phyloP scores from a whole-genome alignment of 2,113 vertebrate genomes.

The Atlantisia rogersi region DNA sequence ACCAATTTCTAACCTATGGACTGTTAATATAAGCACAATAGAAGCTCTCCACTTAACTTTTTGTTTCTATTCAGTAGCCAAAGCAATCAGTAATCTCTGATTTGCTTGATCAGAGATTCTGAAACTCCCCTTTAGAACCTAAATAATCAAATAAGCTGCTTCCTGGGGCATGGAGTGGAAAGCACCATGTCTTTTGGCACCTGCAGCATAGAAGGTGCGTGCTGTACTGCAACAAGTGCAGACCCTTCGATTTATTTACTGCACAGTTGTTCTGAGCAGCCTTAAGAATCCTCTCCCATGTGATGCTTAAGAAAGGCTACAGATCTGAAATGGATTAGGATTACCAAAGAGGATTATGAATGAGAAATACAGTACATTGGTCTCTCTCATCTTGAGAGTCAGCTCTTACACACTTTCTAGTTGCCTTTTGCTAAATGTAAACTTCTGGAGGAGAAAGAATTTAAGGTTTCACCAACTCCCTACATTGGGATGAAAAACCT shows the following conservation, averaged over 20 bases:
- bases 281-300: constrained; percentile 2
- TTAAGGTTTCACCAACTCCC: background rate
- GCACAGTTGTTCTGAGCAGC: background rate
- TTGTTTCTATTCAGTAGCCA: background rate
- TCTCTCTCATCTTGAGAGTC: background rate
- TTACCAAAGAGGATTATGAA: constrained; percentile 24
- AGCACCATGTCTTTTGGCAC: background rate
- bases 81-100: background rate
- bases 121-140: background rate
- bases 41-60: background rate
- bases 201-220: rapidly evolving
- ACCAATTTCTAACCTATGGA: background rate
- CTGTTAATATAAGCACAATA: background rate
- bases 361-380: background rate
- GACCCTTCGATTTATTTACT: background rate
- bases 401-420: background rate
- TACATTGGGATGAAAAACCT: background rate
- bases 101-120: background rate
- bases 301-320: constrained; percentile 32
- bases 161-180: background rate
- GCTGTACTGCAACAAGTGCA: background rate
- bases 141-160: background rate
- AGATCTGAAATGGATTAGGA: constrained; percentile 46
- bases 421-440: background rate
- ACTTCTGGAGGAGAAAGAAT: background rate